phyloP scores from a whole-genome alignment of 2,888 invertebrate genomes.

The Metacarcinus magister region DNA sequence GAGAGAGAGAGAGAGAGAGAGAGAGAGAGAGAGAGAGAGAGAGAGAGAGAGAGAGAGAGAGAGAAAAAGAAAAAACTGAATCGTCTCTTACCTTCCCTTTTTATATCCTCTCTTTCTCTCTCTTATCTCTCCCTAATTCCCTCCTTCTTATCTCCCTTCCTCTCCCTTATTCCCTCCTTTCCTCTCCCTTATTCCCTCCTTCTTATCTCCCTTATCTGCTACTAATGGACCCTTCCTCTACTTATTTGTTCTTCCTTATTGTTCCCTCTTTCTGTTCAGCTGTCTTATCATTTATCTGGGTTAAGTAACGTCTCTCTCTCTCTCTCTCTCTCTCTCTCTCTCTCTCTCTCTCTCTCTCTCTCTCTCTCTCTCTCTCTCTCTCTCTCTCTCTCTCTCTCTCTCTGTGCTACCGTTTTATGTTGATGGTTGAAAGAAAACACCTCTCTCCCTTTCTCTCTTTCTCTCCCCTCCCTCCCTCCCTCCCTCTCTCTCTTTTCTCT shows the following conservation, averaged over 20 bases:
- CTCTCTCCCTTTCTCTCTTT: not conserved
- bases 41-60: too few relatives aligned
- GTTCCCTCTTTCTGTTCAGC: not conserved
- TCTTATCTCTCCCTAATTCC: not conserved
- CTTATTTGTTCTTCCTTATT: not conserved
- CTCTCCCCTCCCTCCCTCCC: not conserved
- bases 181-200: not conserved
- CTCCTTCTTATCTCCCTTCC: not conserved
- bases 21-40: too few relatives aligned
- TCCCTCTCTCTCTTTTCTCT: not conserved
- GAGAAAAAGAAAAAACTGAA: too few relatives aligned
- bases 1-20: too few relatives aligned
- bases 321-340: conserved; percentile 61
- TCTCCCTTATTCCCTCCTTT: not conserved
- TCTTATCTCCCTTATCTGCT: not conserved
- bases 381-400: conserved; percentile 39
- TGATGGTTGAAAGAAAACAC: too few relatives aligned
- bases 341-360: conserved; percentile 71
- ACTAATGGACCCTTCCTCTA: not conserved
- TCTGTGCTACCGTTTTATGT: not conserved
- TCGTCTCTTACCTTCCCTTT: not conserved
- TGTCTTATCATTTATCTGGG: not conserved
- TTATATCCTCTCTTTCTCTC: not conserved
- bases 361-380: conserved; percentile 70
- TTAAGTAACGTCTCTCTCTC: not conserved